Evolutionary conservation across 2,113 vertebrate genomes (phyloP).

Genomic region (Lutjanus erythropterus): DNA sequence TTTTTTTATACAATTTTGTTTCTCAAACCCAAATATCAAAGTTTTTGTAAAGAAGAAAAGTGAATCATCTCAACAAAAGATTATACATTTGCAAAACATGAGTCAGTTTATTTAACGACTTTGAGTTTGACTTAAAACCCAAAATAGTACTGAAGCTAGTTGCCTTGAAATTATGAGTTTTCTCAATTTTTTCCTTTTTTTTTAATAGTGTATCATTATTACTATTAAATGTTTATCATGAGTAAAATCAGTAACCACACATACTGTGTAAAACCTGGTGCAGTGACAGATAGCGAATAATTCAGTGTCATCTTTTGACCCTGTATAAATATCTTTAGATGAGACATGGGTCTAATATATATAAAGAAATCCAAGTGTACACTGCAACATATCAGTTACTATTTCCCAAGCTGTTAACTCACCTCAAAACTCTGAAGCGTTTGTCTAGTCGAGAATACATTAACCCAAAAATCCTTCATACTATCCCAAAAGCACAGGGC

Average conservation of each 20-base stretch:
- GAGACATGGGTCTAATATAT: slow-evolving; percentile 91
- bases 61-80: too few relatives aligned
- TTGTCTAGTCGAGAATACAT: slow-evolving; percentile 87
- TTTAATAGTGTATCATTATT: too few relatives aligned
- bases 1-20: too few relatives aligned
- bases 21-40: too few relatives aligned
- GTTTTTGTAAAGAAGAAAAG: too few relatives aligned
- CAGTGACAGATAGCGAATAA: slow-evolving; percentile 87
- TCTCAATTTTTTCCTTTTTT: too few relatives aligned
- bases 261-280: slow-evolving; percentile 88
- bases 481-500: slow-evolving; percentile 90
- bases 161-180: too few relatives aligned
- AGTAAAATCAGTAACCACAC: slow-evolving; percentile 86
- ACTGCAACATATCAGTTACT: slow-evolving; percentile 88
- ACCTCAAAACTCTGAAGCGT: slow-evolving; percentile 82
- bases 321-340: slow-evolving; percentile 94
- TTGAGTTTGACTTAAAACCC: too few relatives aligned
- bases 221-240: slow-evolving; percentile 85
- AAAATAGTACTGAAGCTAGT: too few relatives aligned
- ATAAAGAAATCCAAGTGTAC: slow-evolving; percentile 90
- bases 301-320: slow-evolving; percentile 97
- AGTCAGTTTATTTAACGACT: too few relatives aligned
- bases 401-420: slow-evolving; percentile 88
- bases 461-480: slow-evolving; percentile 92
- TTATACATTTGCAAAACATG: too few relatives aligned